phyloP scores from a whole-genome alignment of 2,888 invertebrate genomes.

The Pristionchus entomophagus region DNA sequence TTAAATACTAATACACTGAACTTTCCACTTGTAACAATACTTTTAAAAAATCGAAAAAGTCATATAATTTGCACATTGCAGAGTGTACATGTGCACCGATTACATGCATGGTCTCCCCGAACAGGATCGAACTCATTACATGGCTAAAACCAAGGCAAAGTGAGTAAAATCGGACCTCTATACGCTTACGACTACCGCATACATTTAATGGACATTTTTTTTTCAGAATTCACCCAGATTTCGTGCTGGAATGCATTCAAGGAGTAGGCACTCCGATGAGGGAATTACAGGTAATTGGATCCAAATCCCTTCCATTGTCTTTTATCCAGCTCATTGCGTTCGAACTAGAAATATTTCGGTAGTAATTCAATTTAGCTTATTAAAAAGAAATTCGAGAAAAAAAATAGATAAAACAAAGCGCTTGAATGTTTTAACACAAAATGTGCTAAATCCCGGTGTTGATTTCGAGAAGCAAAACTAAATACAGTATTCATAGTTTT shows the following conservation, averaged over 20 bases:
- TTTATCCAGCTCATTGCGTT: no score
- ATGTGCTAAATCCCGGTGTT: no score
- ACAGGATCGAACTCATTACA: not conserved
- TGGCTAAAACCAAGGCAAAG: slow-evolving; percentile 43
- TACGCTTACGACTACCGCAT: not conserved
- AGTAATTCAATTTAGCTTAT: no score
- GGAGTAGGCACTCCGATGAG: slow-evolving; percentile 37
- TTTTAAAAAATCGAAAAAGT: no score
- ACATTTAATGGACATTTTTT: no score
- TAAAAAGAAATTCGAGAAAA: no score
- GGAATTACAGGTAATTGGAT: not conserved
- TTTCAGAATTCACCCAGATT: slow-evolving; percentile 46
- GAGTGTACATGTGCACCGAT: slow-evolving; percentile 47
- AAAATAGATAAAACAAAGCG: no score
- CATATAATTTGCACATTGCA: slow-evolving; percentile 9
- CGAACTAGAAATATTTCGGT: no score
- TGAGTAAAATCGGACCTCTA: slow-evolving; percentile 34
- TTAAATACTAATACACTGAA: not conserved
- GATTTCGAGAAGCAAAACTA: no score
- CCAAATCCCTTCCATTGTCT: no score
- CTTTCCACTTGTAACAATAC: not conserved
- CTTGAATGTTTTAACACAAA: no score
- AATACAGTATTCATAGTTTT: no score
- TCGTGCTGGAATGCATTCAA: slow-evolving; percentile 34
- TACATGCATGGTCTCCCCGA: slow-evolving; percentile 36